Evolutionary conservation across 2,888 invertebrate genomes (phyloP), one percentile per base, ranked within the genome.

Genomic region (Tipula lateralis): DNA sequence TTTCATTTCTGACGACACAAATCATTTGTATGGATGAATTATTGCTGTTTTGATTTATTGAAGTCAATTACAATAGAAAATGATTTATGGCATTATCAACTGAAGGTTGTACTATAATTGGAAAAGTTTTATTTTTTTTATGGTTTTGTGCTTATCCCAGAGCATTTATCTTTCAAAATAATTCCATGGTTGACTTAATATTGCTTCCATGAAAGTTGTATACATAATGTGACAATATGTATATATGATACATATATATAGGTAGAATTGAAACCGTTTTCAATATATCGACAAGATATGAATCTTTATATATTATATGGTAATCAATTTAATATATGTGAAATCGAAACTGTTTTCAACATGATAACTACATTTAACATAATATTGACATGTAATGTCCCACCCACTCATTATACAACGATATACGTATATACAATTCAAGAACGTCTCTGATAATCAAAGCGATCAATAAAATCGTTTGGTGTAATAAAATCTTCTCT

Each of bases 11-110:
- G 66, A 66, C 24, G 66, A 66, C 66, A 66, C 7, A 19, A 24
- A 66, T 19, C 66, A 66, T 66, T 66, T 66, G 66, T 66, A 66
- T 66, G 66, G 66, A 7, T 66, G 66, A 66, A 24, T 66, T 66
- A 66, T 24, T 66, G 66, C 24, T 66, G 66, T 66, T 24, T 24
- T 66, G 66, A 66, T 66, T 66, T 66, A 66, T 66, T 66, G 66
- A 66, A 66, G 66, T 66, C 66, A 66, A 66, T 66, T 66, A 66
- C 24, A 66, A 66, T 66, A 66, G 24, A 66, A 24, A 66, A 66
- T 66, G 66, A 66, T 66, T 66, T 66, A 66, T 66, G 66, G 12
- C 24, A 66, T 24, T 66, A 24, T 24, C 24, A 66, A 66, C 66
- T 1, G 66, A 66, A 24, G 24, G 24, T 66, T 66, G 66, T 66